A percentile compares a stretch with the other conserved stretches of the same genome.
These are phyloP conservation scores for Alligator mississippiensis DNA, from an alignment of 2,113 vertebrate genomes.

Conservation along the genomic window DNA sequence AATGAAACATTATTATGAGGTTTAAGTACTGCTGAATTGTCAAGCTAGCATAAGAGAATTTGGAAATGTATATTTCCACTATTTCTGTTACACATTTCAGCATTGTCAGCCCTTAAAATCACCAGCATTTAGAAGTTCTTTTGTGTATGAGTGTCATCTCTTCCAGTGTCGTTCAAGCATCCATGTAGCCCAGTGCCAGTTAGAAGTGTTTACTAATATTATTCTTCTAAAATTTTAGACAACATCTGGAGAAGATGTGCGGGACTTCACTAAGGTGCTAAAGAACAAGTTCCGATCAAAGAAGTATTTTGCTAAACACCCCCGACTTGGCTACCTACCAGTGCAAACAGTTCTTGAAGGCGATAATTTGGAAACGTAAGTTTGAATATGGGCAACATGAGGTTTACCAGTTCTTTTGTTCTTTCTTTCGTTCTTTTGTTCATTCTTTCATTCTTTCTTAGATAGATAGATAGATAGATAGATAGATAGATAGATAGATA, in stretches of 20 bases:
- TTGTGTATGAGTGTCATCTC: background rate
- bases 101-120: background rate
- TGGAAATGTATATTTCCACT: background rate
- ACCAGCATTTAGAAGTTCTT: background rate
- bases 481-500: no score
- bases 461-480: no score
- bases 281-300: constrained; percentile 99
- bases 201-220: background rate
- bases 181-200: background rate
- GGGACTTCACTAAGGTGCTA: constrained; percentile 98
- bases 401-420: no score
- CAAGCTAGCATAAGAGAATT: background rate
- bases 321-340: constrained; percentile 94
- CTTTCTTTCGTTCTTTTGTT: no score
- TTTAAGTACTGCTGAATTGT: background rate
- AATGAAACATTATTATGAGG: background rate
- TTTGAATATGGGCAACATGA: constrained; percentile 4
- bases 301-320: constrained; percentile 98
- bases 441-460: no score
- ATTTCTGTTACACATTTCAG: background rate
- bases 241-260: constrained; percentile 96
- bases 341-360: constrained; percentile 98
- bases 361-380: constrained; percentile 98
- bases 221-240: constrained; percentile 80
- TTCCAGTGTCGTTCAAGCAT: background rate